These are phyloP conservation scores for Tenebrio molitor DNA, from an alignment of 1,140 invertebrate species.

Conservation along the genomic window DNA sequence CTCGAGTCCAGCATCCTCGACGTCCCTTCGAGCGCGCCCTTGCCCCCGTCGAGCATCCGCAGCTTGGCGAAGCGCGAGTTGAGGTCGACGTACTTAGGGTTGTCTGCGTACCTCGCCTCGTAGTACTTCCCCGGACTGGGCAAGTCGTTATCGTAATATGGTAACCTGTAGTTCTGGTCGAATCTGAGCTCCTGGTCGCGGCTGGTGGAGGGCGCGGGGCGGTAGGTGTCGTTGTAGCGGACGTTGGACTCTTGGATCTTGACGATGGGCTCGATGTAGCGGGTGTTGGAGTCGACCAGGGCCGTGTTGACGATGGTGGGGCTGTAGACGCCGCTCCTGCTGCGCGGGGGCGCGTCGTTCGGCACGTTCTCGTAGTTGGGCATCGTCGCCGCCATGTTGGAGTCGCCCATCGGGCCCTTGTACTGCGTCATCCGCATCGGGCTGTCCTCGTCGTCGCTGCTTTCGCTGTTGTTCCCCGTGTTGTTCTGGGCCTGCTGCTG, in stretches of 20 bases:
- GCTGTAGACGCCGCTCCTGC: conserved; percentile 64
- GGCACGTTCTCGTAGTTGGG: conserved; percentile 71
- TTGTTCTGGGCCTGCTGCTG: conserved; percentile 65
- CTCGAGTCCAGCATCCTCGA: conserved; percentile 58
- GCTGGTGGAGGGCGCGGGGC: conserved; percentile 4
- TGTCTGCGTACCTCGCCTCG: conserved; percentile 37
- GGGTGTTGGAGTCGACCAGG: conserved; percentile 52
- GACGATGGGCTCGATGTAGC: conserved; percentile 62
- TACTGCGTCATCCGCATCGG: conserved; percentile 68
- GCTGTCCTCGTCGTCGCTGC: conserved; percentile 72
- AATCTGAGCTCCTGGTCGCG: conserved; percentile 18
- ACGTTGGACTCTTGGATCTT: conserved; percentile 58
- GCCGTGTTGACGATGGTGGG: conserved; percentile 55
- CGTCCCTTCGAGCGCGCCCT: conserved; percentile 53
- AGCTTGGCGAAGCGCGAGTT: conserved; percentile 60
- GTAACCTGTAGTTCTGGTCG: conserved; percentile 20
- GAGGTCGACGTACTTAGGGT: conserved; percentile 52
- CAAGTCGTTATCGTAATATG: conserved; percentile 53
- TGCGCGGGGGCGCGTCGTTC: conserved; percentile 67
- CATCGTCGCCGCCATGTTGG: conserved; percentile 66
- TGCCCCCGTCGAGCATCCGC: conserved; percentile 59
- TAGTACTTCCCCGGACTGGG: conserved; percentile 48
- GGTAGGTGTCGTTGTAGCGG: conserved; percentile 53
- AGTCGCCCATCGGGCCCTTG: conserved; percentile 70
- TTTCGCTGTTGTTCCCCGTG: conserved; percentile 66